Evolutionary conservation across 2,797 vertebrate species (phyloP), one percentile per base, ranked within the genome.

Genomic region (Schizopygopsis pylzovi): DNA sequence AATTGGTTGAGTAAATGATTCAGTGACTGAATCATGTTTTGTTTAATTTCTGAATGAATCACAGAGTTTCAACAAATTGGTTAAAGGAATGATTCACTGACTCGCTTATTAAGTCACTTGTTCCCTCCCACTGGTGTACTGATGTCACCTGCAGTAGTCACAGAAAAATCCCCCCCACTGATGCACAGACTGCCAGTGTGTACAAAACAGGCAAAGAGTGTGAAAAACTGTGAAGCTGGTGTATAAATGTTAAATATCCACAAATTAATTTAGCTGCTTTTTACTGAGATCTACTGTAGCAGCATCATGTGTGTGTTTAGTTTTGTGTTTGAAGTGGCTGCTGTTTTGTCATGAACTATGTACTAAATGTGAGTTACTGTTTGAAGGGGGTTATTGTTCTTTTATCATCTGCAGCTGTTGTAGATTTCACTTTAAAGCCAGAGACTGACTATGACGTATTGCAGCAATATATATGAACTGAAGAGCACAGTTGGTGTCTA

Each of bases 401-500:
- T 43, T 70, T 79, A 85, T 47, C 65, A 79, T 28, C 65, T 79
- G 13, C 76, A 79, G 83, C 65, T 79, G 65, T 79, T 63, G 67
- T n/a, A 65, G 49, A 45, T 61, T 59, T 37, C 12, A 85, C 76
- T 71, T 79, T 37, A 85, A 85, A 85, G 37, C 49, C 83, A 16
- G 1, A 47, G 18, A 61, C 37, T 8, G 52, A 85, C 83, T 79
- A 85, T 79, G 83, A 84, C 52, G 65, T 85, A 85, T 79, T 72
- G 49, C 28, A 18, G 9, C 52, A 79, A 72, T 79, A 61, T 85
- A 18, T 47, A 72, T 72, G 76, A 85, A 85, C 47, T 33, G 63
- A 84, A 70, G 83, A 78, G 10, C 83, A 56, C 83, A 78, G 83
- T 78, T 84, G 63, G 47, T 79, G 83, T 79, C 83, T 79, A 33